Conservation (phyloP, 2,888 invertebrate genomes). For the Thalpophila matura region DNA sequence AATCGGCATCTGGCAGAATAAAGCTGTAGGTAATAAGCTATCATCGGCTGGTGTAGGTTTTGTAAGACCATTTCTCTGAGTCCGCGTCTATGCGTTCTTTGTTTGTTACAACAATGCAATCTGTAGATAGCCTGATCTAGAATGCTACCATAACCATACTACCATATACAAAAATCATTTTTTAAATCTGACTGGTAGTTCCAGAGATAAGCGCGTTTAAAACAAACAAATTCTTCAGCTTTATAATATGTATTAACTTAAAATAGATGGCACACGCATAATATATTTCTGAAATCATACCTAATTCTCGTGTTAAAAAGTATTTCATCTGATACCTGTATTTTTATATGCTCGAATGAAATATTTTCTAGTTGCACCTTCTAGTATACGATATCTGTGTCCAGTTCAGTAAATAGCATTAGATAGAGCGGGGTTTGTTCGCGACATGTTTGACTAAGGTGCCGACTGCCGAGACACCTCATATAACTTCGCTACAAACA, state of each 20-base stretch:
- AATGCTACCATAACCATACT: too few relatives aligned
- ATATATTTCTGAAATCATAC: too few relatives aligned
- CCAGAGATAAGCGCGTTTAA: too few relatives aligned
- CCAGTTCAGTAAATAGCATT: conserved; percentile 72
- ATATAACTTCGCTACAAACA: conserved; percentile 57
- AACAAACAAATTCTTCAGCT: too few relatives aligned
- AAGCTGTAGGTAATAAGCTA: not conserved
- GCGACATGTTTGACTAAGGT: conserved; percentile 72
- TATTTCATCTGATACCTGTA: too few relatives aligned
- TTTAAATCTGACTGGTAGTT: too few relatives aligned
- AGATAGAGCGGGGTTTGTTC: conserved; percentile 72
- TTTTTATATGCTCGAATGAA: too few relatives aligned
- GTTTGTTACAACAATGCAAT: not conserved
- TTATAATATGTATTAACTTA: too few relatives aligned
- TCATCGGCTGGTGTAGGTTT: conserved; percentile 20
- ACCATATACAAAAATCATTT: too few relatives aligned
- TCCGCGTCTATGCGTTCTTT: not conserved
- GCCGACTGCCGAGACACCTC: conserved; percentile 66
- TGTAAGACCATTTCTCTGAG: not conserved
- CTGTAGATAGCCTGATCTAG: not conserved
- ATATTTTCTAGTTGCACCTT: conserved; percentile 38
- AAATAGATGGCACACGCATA: too few relatives aligned
- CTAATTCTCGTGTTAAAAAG: too few relatives aligned
- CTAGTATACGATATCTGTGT: conserved; percentile 52
- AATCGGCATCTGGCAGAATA: too few relatives aligned